Percentiles rank a stretch among this genome's conserved stretches.
Evolutionary conservation across 2,888 invertebrate genomes (phyloP).

Genomic region (Prosopocoilus inquinatus): DNA sequence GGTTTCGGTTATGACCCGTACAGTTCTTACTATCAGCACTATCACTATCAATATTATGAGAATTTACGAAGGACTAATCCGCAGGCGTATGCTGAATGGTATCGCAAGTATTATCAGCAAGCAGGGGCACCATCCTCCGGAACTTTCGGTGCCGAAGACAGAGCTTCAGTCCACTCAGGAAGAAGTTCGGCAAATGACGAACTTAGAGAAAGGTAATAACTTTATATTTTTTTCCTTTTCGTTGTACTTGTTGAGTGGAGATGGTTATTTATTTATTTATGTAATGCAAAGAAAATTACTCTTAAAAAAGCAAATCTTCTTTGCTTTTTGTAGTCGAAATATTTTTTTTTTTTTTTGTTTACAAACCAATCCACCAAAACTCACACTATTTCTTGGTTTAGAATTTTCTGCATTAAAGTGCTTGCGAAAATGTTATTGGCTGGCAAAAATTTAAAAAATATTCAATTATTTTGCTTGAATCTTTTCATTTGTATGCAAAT

Average conservation of each 20-base stretch:
- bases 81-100: conserved; percentile 75
- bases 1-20: conserved; percentile 56
- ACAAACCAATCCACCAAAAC: too few species aligned
- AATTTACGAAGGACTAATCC: conserved; percentile 76
- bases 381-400: too few species aligned
- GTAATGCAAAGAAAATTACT: not conserved
- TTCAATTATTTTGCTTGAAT: not conserved
- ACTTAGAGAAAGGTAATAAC: conserved; percentile 56
- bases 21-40: conserved; percentile 57
- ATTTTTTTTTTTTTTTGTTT: too few species aligned
- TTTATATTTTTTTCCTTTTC: conserved; percentile 6
- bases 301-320: too few species aligned
- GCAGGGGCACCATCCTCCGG: conserved; percentile 31
- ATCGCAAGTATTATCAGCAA: conserved; percentile 64
- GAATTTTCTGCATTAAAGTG: too few species aligned
- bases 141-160: conserved; percentile 57
- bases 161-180: conserved; percentile 80
- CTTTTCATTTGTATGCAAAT: not conserved
- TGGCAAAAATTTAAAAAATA: not conserved
- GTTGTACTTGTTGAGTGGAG: conserved; percentile 7
- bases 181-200: conserved; percentile 75
- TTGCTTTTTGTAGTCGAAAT: too few species aligned
- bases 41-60: conserved; percentile 73
- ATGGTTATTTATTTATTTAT: conserved; percentile 1
- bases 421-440: too few species aligned